phyloP scores from a whole-genome alignment of 2,888 invertebrate genomes.

The Machimus atricapillus region DNA sequence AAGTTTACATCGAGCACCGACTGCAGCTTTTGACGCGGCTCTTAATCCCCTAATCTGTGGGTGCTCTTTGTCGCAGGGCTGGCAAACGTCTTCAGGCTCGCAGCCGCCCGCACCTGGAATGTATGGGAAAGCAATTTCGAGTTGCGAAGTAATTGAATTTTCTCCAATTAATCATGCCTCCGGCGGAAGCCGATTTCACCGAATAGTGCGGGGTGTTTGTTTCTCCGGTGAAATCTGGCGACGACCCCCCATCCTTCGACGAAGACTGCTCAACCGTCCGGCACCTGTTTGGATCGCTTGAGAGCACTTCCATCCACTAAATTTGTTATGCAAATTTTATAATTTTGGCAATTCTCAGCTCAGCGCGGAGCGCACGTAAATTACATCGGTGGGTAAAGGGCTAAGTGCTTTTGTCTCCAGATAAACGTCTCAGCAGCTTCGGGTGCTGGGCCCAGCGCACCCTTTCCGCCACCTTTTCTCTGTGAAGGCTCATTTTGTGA shows the following conservation, averaged over 20 bases:
- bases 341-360: constrained; percentile 12
- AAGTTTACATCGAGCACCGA: not conserved
- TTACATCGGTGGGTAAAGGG: not conserved
- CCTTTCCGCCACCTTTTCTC: not conserved
- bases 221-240: not conserved
- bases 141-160: not conserved
- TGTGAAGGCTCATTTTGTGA: constrained; percentile 11
- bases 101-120: not conserved
- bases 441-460: not conserved
- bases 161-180: not conserved
- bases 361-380: not conserved
- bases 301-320: not conserved
- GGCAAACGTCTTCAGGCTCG: not conserved
- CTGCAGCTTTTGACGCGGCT: not conserved
- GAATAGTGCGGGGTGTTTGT: not conserved
- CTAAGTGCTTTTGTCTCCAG: not conserved
- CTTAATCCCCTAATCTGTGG: not conserved
- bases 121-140: not conserved
- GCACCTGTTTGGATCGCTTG: not conserved
- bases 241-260: not conserved
- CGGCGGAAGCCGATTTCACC: not conserved
- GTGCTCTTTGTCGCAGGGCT: not conserved
- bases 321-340: constrained; percentile 21
- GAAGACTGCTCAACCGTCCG: not conserved
- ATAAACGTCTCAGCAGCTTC: not conserved